Base-by-base conservation (phyloP, 2,797 vertebrate genomes). In the Acestrorhynchus altus region DNA sequence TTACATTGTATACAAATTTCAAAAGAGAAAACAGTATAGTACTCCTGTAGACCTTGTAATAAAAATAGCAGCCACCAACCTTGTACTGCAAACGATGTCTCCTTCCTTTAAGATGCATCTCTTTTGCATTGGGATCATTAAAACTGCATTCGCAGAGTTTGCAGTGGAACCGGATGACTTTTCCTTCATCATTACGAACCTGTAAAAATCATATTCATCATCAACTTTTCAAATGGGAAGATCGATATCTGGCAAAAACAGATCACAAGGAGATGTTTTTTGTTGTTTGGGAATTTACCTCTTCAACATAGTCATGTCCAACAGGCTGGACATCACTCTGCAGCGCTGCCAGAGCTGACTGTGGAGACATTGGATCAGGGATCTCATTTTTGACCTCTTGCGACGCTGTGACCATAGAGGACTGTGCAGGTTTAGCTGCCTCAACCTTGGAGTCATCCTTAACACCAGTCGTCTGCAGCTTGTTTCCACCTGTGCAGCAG, bases 121-220 rank as follows among this genome's bases (percentile, higher is more conserved):
- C 98, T 86, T 99, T 98, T 35, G 97, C 98, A 72, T 99, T 99
- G 4, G 98, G 98, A 87, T 99, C 98, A 78, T 99, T 99, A 87
- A 99, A 99, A 80, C 97, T 99, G 88, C 97, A 99, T 89, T 98
- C 97, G 52, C 98, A 99, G 39, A 99, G 93, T 85, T 99, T 99
- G 89, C 97, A 99, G 74, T 99, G 96, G 89, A 98, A 99, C 40
- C 97, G 94, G 79, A 99, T 99, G 75, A 99, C 97, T 89, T 98
- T 98, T 60, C 97, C 97, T 93, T 99, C 97, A 91, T 99, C 98
- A 8, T 99, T 99, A 78, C 97, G 93, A 76, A 99, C 98, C 98
- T 99, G 47, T 63, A 84, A 74, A 80, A 4, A 3, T 75, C 59
- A 56, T 31, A 12, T 1, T 31, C 31, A 2, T 35, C 31, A 35